Evolutionary conservation across 2,888 invertebrate genomes (phyloP), one percentile per base, ranked within the genome.

Genomic region (Temnothorax unifasciatus): DNA sequence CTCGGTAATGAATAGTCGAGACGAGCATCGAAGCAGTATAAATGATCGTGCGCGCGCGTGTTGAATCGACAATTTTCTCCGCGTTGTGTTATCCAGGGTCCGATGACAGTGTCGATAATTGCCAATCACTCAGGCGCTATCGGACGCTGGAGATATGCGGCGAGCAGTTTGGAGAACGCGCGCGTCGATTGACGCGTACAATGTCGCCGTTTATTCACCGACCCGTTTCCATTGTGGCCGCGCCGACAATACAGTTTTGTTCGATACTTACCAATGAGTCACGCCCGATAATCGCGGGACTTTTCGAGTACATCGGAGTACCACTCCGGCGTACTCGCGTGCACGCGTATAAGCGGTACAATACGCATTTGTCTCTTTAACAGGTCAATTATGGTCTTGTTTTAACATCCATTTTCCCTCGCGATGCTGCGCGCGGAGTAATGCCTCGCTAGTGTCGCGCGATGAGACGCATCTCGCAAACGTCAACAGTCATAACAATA

Each of bases 91-190:
- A 83, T 84, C 83, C 85, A 84, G 84, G 71, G 64, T 75, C 59
- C 82, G 76, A 76, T 83, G 89, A 89, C 90, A 89, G 90, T 87
- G 75, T 84, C 90, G 90, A 90, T 90, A 89, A 90, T 90, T 90
- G 90, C 89, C 90, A 89, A 90, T 90, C 90, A 88, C 85, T 89
- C 90, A 88, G 15, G 21, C 71, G 18, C 57, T 82, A 90, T 88
- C 90, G 83, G 79, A 82, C 84, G 84, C 85, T 86, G 83, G 88
- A 89, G 85, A 87, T 87, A 89, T 81, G 82, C 71, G 82, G 68
- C 76, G 82, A 59, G 64, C 83, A 79, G 81, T 76, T 81, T 64
- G n/a, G 34, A 81, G 50, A 64, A 79, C 85, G 44, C 82, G 21
- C 54, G 52, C 66, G 57, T 18, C 61, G 71, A 84, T 83, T 68